Evolutionary conservation across 1,140 invertebrate species (phyloP), one percentile per base, ranked within the genome.

Genomic region (Drosophila chauvacae): DNA sequence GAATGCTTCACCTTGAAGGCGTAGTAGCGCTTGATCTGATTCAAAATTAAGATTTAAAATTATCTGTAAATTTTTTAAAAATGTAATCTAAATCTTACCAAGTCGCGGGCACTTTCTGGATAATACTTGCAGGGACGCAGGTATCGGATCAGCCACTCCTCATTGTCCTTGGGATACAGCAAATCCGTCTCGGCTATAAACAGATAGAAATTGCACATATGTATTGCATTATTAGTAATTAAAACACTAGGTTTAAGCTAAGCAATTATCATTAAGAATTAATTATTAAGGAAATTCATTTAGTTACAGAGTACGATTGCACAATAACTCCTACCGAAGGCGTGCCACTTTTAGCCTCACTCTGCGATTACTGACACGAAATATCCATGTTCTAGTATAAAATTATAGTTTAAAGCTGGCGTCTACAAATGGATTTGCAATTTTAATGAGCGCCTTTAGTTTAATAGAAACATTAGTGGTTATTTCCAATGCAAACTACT

Each of bases 111-210:
- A 74, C 96, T 97, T 65, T 97, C 95, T 3, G 96, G 96, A 83
- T 97, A 97, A 90, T 96, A 97, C 92, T 97, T 97, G 90, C 95
- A 95, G 2, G 96, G 96, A 26, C 96, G 94, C 16, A 97, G 92
- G 80, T 97, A 97, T 50, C 96, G 93, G 6, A 96, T 94, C 0
- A 97, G 92, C 95, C 95, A 97, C 2, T 95, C 91, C 13, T 96
- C 96, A 80, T 95, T 96, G 37, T 97, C 94, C 13, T 94, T 81
- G 2, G 96, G 96, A 45, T 94, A 94, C n/a, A 93, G 92, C 10
- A 97, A 92, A 69, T 96, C 95, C 33, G 93, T 94, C 70, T 97
- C 96, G 33, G 94, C 96, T 51, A 13, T 30, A 13, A 51, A 50
- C 9, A n/a, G 10, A n/a, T 11, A 37, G 7, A 35, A 35, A 53